Evolutionary conservation across 1,140 invertebrate species (phyloP), one percentile per base, ranked within the genome.

Genomic region (Drosophila athabasca): DNA sequence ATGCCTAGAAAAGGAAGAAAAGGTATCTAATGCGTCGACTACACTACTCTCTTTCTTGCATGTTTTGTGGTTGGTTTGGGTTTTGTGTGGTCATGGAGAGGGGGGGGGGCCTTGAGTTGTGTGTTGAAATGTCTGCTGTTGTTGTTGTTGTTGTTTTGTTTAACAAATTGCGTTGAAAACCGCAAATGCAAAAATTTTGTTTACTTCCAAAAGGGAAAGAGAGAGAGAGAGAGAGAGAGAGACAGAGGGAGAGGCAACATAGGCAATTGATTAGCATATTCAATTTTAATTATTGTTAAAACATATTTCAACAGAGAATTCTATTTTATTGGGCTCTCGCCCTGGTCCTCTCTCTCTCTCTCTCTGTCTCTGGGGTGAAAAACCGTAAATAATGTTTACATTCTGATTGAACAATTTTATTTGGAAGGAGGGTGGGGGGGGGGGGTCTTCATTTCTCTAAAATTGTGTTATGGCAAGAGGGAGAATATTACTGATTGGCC

Each of bases 281-380:
- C 72, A 69, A 76, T 76, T 76, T 76, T 76, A 76, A 76, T 76
- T 76, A 76, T 68, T 76, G 64, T 53, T 76, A 55, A 76, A 76
- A 55, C 52, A 74, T 35, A 52, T 76, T 76, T 68, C 57, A 57
- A 41, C 57, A 62, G 24, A 55, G 35, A 76, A 59, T 57, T 73
- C 29, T 19, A 54, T 29, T 64, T 49, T 29, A 57, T 48, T 31
- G 8, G 31, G 31, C 8, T 51, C 31, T 9, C 2, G 9, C 17
- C 1, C 17, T 19, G n/a, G n/a, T n/a, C n/a, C 17, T 9, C 31
- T 13, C 35, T 4, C 3, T 3, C 35, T 11, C 4, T 39, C 35
- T 39, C 3, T 35, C 9, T 35, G 35, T 53, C 51, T 44, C 53
- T 68, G 57, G 72, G 35, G 72, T 43, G 62, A 76, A 57, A 76